Evolutionary conservation across 2,797 vertebrate genomes (phyloP), one percentile per base, ranked within the genome.

Genomic region (Ceyx erithaca): DNA sequence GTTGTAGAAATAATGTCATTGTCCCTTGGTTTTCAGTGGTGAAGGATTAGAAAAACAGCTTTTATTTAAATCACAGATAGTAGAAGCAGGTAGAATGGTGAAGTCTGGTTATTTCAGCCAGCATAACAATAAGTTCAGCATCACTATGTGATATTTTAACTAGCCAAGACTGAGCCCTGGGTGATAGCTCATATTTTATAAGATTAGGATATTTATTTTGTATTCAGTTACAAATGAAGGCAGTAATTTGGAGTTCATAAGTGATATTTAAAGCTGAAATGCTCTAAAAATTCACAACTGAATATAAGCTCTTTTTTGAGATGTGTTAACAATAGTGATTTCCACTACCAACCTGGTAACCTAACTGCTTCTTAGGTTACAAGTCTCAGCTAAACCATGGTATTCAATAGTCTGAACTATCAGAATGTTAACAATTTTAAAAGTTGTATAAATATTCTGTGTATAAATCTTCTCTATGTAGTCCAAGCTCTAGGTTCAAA

Each of bases 51-150:
- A 62, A 77, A 78, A 76, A 31, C 31, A 67, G 7, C 54, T 64
- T 21, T 76, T 73, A 25, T 18, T 67, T 70, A 84, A 87, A 66
- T 43, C 3, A 14, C 9, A 14, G 17, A 3, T 35, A 26, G 7
- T 35, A 58, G 57, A 81, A 91, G 15, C 12, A 41, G 37, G 9
- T 35, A 83, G 17, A 8, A 22, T 26, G 30, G 14, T 26, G 25
- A 83, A 43, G 15, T 30, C 14, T 69, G 6, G 23, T 79, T 28
- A 37, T 62, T 68, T 69, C 18, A 20, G 16, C 9, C 61, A 59
- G 30, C 12, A 17, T 2, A 69, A 10, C 0, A 0, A 28, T 49
- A 62, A 23, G 30, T 52, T 84, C 26, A 59, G 15, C 25, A 55
- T 69, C 30, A 33, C 12, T 40, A 7, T 16, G 18, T 3, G 3